Evolutionary conservation across 2,888 invertebrate species (phyloP), one percentile per base, ranked within the genome.

Genomic region (Acleris emargana): DNA sequence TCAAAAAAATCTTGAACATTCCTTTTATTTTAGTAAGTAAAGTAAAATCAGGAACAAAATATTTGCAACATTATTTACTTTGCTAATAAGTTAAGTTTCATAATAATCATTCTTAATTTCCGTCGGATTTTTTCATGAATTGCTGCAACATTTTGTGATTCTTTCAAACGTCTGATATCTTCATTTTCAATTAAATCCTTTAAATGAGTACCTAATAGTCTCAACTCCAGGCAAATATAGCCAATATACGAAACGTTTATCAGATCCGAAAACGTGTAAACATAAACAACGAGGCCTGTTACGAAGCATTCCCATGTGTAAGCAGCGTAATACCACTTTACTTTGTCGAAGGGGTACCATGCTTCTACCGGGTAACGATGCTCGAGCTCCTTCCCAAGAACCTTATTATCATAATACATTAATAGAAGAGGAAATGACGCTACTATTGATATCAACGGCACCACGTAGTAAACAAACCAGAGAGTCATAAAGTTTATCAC

Each of bases 311-410:
- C 91, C 88, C 89, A 89, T 4, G 80, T 52, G 38, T 90, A 91
- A 1, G 76, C 82, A n/a, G 71, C 67, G 49, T 80, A 80, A 71
- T 87, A 91, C 85, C 84, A 89, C 67, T 83, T 76, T 1, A 82
- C 73, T 73, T 88, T 89, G 66, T 89, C 83, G 61, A 90, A 90
- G 13, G 90, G 91, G 67, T 91, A 91, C 89, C 89, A 89, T 6
- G 86, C 89, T 67, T 89, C 88, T 49, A 85, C 85, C 0, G 90
- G 91, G 60, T 85, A 89, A 7, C 88, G 73, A 70, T 82, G 78
- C 43, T 76, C 70, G 13, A 72, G 69, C 42, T 83, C 80, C 49
- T 79, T 74, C 1, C 76, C 79, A 49, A 83, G 58, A 17, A 84
- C 63, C 18, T 76, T 67, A 11, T 73, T 74, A 67, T 86, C 81